Evolutionary conservation across 1,140 invertebrate species (phyloP), one percentile per base, ranked within the genome.

Genomic region (Temnothorax longispinosus): DNA sequence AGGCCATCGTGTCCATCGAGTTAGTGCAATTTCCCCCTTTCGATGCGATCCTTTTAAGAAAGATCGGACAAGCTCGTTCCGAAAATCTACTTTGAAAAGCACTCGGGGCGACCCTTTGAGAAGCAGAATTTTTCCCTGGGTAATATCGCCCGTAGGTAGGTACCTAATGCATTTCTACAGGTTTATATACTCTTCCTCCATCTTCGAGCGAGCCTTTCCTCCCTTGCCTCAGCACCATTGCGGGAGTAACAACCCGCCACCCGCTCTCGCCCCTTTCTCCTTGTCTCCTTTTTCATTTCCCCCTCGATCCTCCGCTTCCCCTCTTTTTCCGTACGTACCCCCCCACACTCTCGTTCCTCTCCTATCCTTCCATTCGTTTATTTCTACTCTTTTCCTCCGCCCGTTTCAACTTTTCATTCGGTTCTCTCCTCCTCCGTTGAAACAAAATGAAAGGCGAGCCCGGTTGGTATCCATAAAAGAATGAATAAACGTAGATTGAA

Each of bases 401-500:
- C 44, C 84, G 77, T 87, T 87, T 78, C 87, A 77, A 87, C 88
- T 90, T 92, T 91, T 92, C 90, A 88, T 92, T 91, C 86, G 86
- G 86, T 84, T 72, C 64, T 88, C 87, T 81, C 80, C 85, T 81
- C 77, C 84, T 86, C 78, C 82, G 87, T 88, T 89, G 89, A 91
- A 93, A 92, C 89, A 93, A 93, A 94, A 94, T 93, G 89, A 93
- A 94, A 93, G 87, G 88, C 87, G 87, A 89, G 87, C 88, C 74
- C 64, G 77, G 64, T 88, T 85, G 89, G 87, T 88, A 87, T 85
- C 92, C 85, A 91, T 92, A 90, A 93, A 92, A 91, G 89, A 89
- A 92, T 90, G 90, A 93, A 94, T 92, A 92, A 92, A 94, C 90
- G 90, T 91, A 93, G 88, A 93, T 92, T 93, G 89, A 93, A 94